A percentile compares a stretch with the other conserved stretches of the same genome.
Conservation (phyloP, 2,888 invertebrate species). For the Acleris literana region DNA sequence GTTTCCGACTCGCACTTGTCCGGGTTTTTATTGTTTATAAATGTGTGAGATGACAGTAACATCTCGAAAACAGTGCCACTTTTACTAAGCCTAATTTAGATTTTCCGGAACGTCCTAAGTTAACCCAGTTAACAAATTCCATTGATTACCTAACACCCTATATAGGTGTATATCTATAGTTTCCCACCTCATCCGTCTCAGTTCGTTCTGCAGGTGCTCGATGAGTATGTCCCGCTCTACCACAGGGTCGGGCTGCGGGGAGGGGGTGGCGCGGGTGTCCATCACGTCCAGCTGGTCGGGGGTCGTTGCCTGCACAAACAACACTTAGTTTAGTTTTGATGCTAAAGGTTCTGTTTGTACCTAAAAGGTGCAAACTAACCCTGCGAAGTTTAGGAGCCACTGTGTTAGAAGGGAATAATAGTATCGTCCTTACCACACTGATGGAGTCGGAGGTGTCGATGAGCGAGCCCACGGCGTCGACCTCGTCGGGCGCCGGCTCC, state of each 20-base stretch:
- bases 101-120: no score
- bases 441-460: slow-evolving; percentile 88
- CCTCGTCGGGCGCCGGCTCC: slow-evolving; percentile 85
- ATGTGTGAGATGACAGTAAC: no score
- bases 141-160: not conserved
- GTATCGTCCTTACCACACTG: slow-evolving; percentile 54
- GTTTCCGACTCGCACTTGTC: no score
- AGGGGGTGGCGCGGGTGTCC: slow-evolving; percentile 62
- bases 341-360: no score
- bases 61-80: no score
- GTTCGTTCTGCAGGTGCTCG: slow-evolving; percentile 90
- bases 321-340: not conserved
- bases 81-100: no score
- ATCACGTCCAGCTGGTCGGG: slow-evolving; percentile 63
- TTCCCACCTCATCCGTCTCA: slow-evolving; percentile 86
- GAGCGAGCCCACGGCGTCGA: slow-evolving; percentile 84
- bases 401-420: not conserved
- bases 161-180: not conserved
- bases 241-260: slow-evolving; percentile 75
- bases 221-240: slow-evolving; percentile 89
- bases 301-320: slow-evolving; percentile 52
- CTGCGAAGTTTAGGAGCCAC: no score
- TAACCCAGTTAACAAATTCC: not conserved
- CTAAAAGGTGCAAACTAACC: no score
- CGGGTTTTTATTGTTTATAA: no score